Conservation (phyloP, 2,113 vertebrate genomes). For the rabbit (Oryctolagus cuniculus) region mOryCun1.1 NC_091436.1:44244001-44244500, state of each 20-base stretch:
- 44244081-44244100: neutral
- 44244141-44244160: slow-evolving; percentile 57
- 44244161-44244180: neutral
- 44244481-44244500: too few relatives aligned
- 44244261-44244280: neutral
- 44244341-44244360: slow-evolving; percentile 23
- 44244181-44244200: neutral
- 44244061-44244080: slow-evolving; percentile 48
- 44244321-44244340: slow-evolving; percentile 61
- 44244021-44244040: neutral
- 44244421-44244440: neutral
- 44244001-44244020: slow-evolving; percentile 52
- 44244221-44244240: slow-evolving; percentile 43
- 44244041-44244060: neutral
- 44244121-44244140: neutral
- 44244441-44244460: neutral
- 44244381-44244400: slow-evolving; percentile 1
- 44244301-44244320: slow-evolving; percentile 24
- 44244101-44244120: neutral
- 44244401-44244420: accelerated
- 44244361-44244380: slow-evolving; percentile 60
- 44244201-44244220: neutral
- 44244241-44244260: neutral
- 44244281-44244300: neutral
- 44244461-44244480: too few relatives aligned